phyloP scores from a whole-genome alignment of 2,888 invertebrate genomes.

The Polyommatus icarus region DNA sequence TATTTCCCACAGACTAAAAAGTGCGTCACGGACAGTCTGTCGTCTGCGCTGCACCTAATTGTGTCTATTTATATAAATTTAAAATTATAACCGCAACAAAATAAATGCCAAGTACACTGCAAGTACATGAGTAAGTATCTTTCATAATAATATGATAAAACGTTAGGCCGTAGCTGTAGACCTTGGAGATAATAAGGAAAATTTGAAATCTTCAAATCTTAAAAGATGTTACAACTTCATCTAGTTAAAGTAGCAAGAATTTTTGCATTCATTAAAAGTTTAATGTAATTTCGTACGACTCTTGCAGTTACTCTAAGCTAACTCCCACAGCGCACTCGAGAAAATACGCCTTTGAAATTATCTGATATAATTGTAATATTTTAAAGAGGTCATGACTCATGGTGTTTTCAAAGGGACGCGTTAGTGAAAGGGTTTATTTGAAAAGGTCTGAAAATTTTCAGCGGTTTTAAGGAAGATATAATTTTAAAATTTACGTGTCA shows the following conservation, averaged over 20 bases:
- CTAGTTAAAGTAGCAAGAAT: slow-evolving; percentile 15
- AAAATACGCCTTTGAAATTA: not conserved
- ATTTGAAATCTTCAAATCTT: not conserved
- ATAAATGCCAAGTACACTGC: no score
- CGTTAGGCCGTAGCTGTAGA: not conserved
- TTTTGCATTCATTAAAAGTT: slow-evolving; percentile 26
- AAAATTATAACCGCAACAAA: no score
- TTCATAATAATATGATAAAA: not conserved
- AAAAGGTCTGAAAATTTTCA: not conserved
- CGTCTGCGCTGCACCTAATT: no score
- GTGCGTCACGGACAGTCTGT: no score
- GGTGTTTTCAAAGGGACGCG: not conserved
- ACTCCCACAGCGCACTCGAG: not conserved
- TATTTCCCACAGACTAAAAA: no score
- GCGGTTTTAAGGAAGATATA: no score
- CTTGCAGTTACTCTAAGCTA: not conserved
- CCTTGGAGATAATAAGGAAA: not conserved
- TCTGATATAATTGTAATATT: not conserved
- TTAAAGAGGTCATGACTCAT: not conserved
- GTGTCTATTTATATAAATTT: no score
- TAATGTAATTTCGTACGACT: not conserved
- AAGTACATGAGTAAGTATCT: no score
- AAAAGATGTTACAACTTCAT: slow-evolving; percentile 18
- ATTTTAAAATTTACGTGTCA: no score
- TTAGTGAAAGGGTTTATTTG: slow-evolving; percentile 8